Percentiles rank a stretch among this genome's conserved stretches.
These are phyloP conservation scores for Oikopleura albicans DNA, from an alignment of 23 tunicate species.

Conservation along the genomic window DNA sequence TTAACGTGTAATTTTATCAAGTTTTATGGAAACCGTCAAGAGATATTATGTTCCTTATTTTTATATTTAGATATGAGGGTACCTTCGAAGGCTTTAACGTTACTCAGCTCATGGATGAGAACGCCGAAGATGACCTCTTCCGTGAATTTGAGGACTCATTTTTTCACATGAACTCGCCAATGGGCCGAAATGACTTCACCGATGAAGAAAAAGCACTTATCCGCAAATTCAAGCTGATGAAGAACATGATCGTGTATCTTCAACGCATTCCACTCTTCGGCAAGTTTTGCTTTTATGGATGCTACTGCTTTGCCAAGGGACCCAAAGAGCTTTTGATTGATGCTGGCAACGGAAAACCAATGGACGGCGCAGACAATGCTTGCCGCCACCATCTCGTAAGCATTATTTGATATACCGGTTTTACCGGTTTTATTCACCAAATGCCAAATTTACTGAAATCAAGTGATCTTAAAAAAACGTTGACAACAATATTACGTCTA, in stretches of 20 bases:
- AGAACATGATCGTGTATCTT: background rate
- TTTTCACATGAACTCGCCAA: background rate
- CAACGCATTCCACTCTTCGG: background rate
- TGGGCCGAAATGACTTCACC: background rate
- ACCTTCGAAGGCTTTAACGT: background rate
- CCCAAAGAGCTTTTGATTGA: background rate
- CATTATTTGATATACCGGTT: too few relatives aligned
- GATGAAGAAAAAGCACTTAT: background rate
- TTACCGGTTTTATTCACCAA: too few relatives aligned
- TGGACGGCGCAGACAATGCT: background rate
- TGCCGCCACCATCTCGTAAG: background rate
- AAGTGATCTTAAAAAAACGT: too few relatives aligned
- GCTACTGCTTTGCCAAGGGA: background rate
- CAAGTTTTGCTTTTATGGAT: background rate
- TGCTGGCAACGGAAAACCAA: background rate
- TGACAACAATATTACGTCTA: too few relatives aligned
- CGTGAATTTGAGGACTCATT: background rate
- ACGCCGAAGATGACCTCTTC: background rate
- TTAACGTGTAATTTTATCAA: too few relatives aligned
- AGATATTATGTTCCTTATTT: background rate
- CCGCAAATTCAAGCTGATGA: background rate
- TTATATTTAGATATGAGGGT: background rate
- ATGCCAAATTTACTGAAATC: too few relatives aligned
- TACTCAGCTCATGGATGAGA: background rate
- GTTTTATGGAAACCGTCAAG: background rate